Evolutionary conservation across 1,140 invertebrate genomes (phyloP).

Genomic region (Euglossa dilemma): DNA sequence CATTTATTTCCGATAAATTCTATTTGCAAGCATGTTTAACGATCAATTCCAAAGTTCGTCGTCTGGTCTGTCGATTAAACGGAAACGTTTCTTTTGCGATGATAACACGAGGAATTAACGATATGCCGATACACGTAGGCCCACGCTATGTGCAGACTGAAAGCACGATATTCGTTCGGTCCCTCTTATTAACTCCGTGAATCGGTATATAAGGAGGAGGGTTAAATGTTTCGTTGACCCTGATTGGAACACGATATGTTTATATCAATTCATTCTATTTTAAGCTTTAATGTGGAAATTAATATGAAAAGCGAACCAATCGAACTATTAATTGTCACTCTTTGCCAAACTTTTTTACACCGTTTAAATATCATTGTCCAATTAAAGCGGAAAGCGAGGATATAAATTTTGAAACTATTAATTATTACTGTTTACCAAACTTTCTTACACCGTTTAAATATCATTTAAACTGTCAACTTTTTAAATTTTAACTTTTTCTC

Average conservation of each 20-base stretch:
- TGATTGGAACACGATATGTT: conserved; percentile 19
- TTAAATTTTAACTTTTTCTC: no score
- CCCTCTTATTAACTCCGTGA: conserved; percentile 63
- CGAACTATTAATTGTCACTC: no score
- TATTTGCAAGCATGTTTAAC: conserved; percentile 43
- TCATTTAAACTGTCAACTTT: no score
- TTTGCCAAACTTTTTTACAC: no score
- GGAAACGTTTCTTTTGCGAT: not conserved
- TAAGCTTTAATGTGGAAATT: not conserved
- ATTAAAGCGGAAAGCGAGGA: no score
- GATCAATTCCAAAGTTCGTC: not conserved
- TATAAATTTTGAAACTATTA: no score
- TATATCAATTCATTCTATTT: conserved; percentile 1
- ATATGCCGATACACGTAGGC: conserved; percentile 9
- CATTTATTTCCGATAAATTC: not conserved
- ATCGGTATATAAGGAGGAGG: conserved; percentile 53
- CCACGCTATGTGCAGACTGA: conserved; percentile 48
- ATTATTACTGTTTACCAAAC: no score
- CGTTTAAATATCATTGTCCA: no score
- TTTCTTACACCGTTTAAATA: no score
- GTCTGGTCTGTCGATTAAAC: not conserved
- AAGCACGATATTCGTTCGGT: conserved; percentile 55
- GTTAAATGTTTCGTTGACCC: conserved; percentile 47
- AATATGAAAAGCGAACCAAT: no score
- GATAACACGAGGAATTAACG: not conserved